phyloP scores from a whole-genome alignment of 2,113 vertebrate genomes.

The Vidua chalybeata region DNA sequence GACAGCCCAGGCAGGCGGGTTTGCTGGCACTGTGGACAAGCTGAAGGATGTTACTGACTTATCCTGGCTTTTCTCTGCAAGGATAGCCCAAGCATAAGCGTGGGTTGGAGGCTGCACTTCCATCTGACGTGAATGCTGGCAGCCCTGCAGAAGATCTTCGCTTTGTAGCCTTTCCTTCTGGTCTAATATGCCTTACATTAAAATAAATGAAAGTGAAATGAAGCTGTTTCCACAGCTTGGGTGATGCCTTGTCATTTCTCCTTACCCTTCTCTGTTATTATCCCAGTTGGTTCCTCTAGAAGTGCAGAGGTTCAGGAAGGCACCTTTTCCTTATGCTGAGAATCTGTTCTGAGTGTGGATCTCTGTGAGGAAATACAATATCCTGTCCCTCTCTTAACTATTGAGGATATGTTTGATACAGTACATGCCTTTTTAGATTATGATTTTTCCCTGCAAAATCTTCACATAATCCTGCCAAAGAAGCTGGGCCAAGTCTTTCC shows the following conservation, averaged over 20 bases:
- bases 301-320: not conserved
- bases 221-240: not conserved
- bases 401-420: not conserved
- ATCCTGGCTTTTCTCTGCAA: not conserved
- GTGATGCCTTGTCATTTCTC: not conserved
- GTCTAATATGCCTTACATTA: not conserved
- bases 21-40: not conserved
- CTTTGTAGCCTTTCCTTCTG: not conserved
- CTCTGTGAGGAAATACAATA: not conserved
- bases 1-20: not conserved
- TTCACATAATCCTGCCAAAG: not conserved
- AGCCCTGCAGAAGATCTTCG: not conserved
- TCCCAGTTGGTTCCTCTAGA: not conserved
- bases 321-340: not conserved
- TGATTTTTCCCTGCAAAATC: not conserved
- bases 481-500: not conserved
- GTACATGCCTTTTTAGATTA: not conserved
- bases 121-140: not conserved
- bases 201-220: not conserved
- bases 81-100: rapidly evolving
- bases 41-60: not conserved
- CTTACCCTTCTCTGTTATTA: not conserved
- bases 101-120: not conserved
- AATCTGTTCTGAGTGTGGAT: not conserved
- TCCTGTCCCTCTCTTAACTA: not conserved